Evolutionary conservation across 1,140 invertebrate genomes (phyloP).

Genomic region (Bombus huntii): DNA sequence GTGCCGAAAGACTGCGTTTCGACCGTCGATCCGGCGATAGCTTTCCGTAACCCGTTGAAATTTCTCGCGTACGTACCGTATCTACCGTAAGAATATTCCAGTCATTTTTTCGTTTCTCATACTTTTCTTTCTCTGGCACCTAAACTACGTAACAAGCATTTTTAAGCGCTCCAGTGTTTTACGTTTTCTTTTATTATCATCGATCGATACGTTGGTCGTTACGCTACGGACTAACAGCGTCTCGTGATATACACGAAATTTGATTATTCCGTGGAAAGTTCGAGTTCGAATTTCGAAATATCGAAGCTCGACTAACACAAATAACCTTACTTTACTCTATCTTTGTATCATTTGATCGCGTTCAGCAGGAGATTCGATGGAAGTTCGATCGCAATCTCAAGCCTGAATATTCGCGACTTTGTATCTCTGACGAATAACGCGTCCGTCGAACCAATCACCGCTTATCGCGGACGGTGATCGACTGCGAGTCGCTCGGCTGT

Average conservation of each 20-base stretch:
- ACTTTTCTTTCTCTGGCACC: fast-evolving
- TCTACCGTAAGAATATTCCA: too few species aligned
- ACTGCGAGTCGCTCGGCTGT: background rate
- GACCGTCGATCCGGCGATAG: background rate
- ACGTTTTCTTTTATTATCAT: too few species aligned
- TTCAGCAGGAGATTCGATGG: background rate
- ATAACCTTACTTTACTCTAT: background rate
- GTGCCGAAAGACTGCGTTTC: background rate
- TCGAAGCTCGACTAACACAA: background rate
- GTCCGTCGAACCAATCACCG: background rate
- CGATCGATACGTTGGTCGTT: too few species aligned
- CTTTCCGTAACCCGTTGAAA: slow-evolving; percentile 20
- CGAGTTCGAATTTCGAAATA: background rate
- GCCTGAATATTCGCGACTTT: slow-evolving; percentile 20
- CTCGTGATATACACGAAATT: background rate
- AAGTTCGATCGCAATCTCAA: background rate
- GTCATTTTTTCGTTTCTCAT: too few species aligned
- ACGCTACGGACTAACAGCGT: background rate
- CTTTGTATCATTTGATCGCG: slow-evolving; percentile 32
- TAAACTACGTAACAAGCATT: fast-evolving
- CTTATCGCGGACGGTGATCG: slow-evolving; percentile 3
- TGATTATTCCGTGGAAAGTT: background rate
- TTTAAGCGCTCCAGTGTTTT: too few species aligned
- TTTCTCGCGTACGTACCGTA: background rate
- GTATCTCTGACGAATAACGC: slow-evolving; percentile 7